phyloP scores from a whole-genome alignment of 2,888 invertebrate species.

The Meiosimyza platycephala region DNA sequence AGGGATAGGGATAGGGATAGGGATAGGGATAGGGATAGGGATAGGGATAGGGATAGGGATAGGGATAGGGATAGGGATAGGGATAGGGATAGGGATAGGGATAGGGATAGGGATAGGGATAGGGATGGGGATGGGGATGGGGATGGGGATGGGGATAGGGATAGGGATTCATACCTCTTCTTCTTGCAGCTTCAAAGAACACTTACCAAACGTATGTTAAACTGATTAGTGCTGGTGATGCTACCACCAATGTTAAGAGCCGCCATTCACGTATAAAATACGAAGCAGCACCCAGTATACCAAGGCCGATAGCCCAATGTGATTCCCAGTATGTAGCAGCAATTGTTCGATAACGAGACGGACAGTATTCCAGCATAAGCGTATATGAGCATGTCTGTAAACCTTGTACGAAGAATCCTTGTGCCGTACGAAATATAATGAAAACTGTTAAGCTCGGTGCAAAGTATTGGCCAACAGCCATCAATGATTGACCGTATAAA shows the following conservation, averaged over 20 bases:
- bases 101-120: no score
- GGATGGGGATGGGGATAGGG: no score
- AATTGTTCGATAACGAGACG: slow-evolving; percentile 66
- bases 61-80: no score
- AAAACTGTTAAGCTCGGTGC: slow-evolving; percentile 61
- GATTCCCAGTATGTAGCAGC: slow-evolving; percentile 68
- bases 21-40: no score
- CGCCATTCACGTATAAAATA: slow-evolving; percentile 69
- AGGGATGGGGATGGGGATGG: no score
- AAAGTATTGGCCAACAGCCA: slow-evolving; percentile 52
- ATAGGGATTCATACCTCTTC: no score
- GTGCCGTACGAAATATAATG: slow-evolving; percentile 63
- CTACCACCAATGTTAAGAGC: slow-evolving; percentile 68
- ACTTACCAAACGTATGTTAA: slow-evolving; percentile 65
- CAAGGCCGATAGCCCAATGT: slow-evolving; percentile 68
- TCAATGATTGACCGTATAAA: slow-evolving; percentile 64
- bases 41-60: no score
- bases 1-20: no score
- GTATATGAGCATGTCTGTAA: slow-evolving; percentile 69
- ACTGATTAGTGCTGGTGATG: slow-evolving; percentile 68
- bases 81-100: no score
- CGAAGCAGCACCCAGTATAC: slow-evolving; percentile 66
- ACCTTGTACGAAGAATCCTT: slow-evolving; percentile 69
- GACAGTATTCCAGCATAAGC: slow-evolving; percentile 69
- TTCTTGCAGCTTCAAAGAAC: no score